Evolutionary conservation across 2,888 invertebrate species (phyloP).

Genomic region (Graphium colonna): DNA sequence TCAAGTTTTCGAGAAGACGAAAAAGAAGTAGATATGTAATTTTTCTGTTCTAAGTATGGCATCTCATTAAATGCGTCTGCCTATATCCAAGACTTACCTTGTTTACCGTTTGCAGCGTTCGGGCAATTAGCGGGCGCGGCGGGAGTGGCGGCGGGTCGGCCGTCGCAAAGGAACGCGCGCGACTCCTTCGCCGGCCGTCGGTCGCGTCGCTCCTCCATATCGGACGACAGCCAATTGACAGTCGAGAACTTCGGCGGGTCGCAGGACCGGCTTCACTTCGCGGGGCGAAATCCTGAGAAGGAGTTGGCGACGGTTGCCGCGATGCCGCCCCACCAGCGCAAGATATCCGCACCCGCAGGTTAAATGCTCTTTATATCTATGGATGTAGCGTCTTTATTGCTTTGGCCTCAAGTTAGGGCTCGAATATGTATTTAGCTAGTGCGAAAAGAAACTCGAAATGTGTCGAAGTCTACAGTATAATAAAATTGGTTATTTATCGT

Average conservation of each 20-base stretch:
- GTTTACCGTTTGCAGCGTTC: conserved; percentile 18
- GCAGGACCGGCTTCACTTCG: conserved; percentile 92
- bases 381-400: no score
- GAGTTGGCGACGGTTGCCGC: conserved; percentile 77
- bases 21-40: no score
- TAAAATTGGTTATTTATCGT: no score
- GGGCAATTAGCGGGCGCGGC: conserved; percentile 26
- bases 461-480: no score
- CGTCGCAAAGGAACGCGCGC: conserved; percentile 88
- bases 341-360: conserved; percentile 77
- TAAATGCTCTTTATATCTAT: background rate
- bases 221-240: conserved; percentile 92
- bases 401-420: no score
- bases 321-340: conserved; percentile 77
- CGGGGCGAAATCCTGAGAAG: conserved; percentile 91
- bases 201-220: conserved; percentile 89
- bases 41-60: no score
- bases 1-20: no score
- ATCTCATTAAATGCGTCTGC: no score
- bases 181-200: conserved; percentile 87
- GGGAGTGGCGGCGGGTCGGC: conserved; percentile 86
- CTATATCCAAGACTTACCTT: no score
- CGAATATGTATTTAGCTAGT: no score
- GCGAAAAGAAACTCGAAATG: no score
- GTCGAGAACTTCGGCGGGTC: conserved; percentile 96